These are phyloP conservation scores for Stichodactyla mertensii DNA, from an alignment of 64 coral and sea anemone species.

Conservation along the genomic window DNA sequence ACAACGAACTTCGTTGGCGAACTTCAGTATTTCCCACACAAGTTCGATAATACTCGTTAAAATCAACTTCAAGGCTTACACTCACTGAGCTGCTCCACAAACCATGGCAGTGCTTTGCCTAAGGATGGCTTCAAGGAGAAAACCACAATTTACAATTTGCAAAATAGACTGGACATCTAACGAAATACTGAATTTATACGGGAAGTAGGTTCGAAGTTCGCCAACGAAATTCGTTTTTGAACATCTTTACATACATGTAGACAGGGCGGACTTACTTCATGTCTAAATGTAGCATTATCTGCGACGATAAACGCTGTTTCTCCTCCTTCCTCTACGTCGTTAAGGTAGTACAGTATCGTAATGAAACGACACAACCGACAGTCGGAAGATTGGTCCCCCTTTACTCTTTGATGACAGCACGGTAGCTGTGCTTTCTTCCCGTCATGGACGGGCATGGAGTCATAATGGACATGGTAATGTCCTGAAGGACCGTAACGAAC, in stretches of 20 bases:
- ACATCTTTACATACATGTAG: background rate
- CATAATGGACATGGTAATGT: conserved; percentile 60
- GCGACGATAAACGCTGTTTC: conserved; percentile 75
- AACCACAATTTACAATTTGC: too few species aligned
- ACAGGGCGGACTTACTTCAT: conserved; percentile 34
- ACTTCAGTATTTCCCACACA: too few species aligned
- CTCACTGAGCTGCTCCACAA: too few species aligned
- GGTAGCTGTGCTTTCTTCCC: conserved; percentile 21
- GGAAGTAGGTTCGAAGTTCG: background rate
- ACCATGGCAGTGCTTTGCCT: too few species aligned
- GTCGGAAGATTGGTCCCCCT: background rate
- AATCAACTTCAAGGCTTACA: too few species aligned
- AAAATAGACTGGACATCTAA: too few species aligned
- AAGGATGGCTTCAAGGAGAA: too few species aligned
- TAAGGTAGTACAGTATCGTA: conserved; percentile 79
- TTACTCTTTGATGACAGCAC: conserved; percentile 64
- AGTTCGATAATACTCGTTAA: too few species aligned
- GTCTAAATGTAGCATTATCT: conserved; percentile 65
- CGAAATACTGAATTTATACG: background rate
- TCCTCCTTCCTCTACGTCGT: conserved; percentile 78
- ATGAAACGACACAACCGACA: conserved; percentile 71
- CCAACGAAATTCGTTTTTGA: too few species aligned
- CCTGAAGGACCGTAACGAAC: conserved; percentile 37
- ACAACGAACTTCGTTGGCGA: too few species aligned
- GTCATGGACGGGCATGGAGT: conserved; percentile 41